A percentile compares a stretch with the other conserved stretches of the same genome.
Conservation (phyloP, 2,113 vertebrate genomes). For the Dascyllus trimaculatus region DNA sequence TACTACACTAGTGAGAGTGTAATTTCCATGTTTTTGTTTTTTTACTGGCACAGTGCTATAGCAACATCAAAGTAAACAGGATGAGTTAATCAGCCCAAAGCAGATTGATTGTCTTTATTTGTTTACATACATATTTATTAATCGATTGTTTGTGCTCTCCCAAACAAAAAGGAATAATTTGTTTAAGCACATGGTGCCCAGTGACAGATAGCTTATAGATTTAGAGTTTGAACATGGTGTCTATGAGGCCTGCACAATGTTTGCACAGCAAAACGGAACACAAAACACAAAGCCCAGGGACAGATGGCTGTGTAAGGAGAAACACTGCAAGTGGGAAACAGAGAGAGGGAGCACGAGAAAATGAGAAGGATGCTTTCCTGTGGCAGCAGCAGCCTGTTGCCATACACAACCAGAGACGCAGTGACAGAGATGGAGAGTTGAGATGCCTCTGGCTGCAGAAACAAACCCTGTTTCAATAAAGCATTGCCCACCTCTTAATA, state of each 20-base stretch:
- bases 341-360: background rate
- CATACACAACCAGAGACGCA: background rate
- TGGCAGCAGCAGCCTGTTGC: slow-evolving; percentile 30
- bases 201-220: slow-evolving; percentile 8
- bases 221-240: slow-evolving; percentile 29
- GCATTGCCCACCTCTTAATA: slow-evolving; percentile 28
- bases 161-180: background rate
- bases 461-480: slow-evolving; percentile 44
- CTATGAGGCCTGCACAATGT: background rate
- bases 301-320: slow-evolving; percentile 68
- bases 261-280: slow-evolving; percentile 47
- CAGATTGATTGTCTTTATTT: slow-evolving; percentile 10
- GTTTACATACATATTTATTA: slow-evolving; percentile 14
- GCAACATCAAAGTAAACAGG: slow-evolving; percentile 11
- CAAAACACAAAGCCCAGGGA: slow-evolving; percentile 32
- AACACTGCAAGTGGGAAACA: slow-evolving; percentile 40
- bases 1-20: background rate
- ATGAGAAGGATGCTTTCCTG: slow-evolving; percentile 15
- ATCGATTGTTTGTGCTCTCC: background rate
- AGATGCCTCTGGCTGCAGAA: slow-evolving; percentile 30
- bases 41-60: background rate
- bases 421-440: slow-evolving; percentile 47
- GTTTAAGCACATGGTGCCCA: background rate
- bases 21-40: background rate
- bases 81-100: slow-evolving; percentile 1